Evolutionary conservation across 2,888 invertebrate genomes (phyloP).

Genomic region (Ametastegia equiseti): DNA sequence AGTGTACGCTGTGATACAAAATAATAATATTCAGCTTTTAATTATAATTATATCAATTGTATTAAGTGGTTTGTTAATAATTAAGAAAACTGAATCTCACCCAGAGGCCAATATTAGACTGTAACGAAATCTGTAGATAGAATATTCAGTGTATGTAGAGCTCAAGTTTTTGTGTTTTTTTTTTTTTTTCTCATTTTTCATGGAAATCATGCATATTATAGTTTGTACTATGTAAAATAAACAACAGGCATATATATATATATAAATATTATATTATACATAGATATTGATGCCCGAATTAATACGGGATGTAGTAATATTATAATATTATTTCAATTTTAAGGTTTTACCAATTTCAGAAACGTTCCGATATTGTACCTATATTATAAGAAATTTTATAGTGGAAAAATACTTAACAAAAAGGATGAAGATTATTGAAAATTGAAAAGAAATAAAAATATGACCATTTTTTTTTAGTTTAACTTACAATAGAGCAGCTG

Average conservation of each 20-base stretch:
- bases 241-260: constrained; percentile 5
- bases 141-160: constrained; percentile 57
- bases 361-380: constrained; percentile 36
- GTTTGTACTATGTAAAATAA: constrained; percentile 58
- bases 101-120: constrained; percentile 70
- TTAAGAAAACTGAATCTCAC: constrained; percentile 39
- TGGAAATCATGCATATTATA: constrained; percentile 39
- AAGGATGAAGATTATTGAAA: too few species aligned
- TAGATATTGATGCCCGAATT: neutral
- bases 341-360: constrained; percentile 34
- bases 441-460: neutral
- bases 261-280: too few species aligned
- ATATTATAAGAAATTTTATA: constrained; percentile 31
- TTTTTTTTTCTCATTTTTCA: neutral
- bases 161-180: constrained; percentile 36
- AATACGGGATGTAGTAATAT: constrained; percentile 29
- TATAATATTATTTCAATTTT: constrained; percentile 30
- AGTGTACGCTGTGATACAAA: constrained; percentile 63
- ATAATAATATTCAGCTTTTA: constrained; percentile 37
- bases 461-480: constrained; percentile 53
- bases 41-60: constrained; percentile 47
- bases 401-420: constrained; percentile 35
- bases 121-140: constrained; percentile 70
- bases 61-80: constrained; percentile 49
- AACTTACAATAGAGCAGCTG: constrained; percentile 62